Evolutionary conservation across 2,888 invertebrate species (phyloP), one percentile per base, ranked within the genome.

Genomic region (Drosophila yooni): DNA sequence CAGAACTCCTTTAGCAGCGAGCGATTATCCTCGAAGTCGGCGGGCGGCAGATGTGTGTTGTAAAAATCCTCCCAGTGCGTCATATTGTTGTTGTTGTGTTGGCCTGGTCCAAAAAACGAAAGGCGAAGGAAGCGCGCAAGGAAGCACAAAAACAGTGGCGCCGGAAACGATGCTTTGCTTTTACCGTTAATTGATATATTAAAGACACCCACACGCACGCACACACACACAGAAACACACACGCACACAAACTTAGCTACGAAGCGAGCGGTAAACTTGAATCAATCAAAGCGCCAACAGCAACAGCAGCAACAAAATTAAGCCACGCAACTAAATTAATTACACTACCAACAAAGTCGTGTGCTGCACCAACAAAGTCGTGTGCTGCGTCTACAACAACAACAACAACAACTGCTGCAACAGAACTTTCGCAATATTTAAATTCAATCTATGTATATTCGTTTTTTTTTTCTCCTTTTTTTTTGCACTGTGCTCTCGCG

Each of bases 21-120:
- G 81, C 96, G 95, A 92, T 95, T 96, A 91, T 96, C 95, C 90
- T 96, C 95, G 88, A 96, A 96, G 94, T 97, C 96, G 8, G 94
- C 94, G 21, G 98, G 97, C 33, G 96, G 96, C 77, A 96, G 94
- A 93, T 97, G 96, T 70, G 95, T 95, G 10, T 96, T 95, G 92
- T 97, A 97, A 94, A 97, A 97, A 89, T 97, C 96, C 94, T 97
- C 97, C 97, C 97, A 97, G 74, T 96, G 95, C 77, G 94, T 90
- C 92, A 92, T 92, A 58, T 69, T 53, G 57, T 43, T 76, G 66
- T 63, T 62, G 10, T 54, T 29, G 25, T 61, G 25, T 51, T 46
- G 43, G 48, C 46, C 53, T 11, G 52, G 70, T 61, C 54, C 58
- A 52, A 67, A 67, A 57, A 57, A 43, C 29, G 46, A 53, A 48